Evolutionary conservation across 2,113 vertebrate genomes (phyloP).

Genomic region (Cyprinodon variegatus): DNA sequence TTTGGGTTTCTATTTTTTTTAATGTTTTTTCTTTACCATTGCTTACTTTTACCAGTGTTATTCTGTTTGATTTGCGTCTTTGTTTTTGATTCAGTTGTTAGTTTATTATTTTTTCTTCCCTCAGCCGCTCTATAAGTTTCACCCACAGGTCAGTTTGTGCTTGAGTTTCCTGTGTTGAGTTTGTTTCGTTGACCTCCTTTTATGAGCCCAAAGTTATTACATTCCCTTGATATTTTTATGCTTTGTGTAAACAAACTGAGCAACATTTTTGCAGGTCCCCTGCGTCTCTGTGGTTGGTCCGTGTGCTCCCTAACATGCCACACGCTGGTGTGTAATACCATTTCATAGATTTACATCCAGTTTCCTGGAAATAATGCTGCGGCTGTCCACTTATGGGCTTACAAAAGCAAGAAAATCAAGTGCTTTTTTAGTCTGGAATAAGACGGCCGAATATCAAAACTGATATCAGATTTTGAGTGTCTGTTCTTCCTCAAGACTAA

Average conservation of each 20-base stretch:
- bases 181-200: constrained; percentile 4
- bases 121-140: not conserved
- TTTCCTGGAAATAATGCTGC: constrained; percentile 64
- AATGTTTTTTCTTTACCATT: not conserved
- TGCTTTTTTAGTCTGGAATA: constrained; percentile 45
- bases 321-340: constrained; percentile 36
- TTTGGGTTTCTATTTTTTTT: not conserved
- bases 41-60: not conserved
- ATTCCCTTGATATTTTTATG: constrained; percentile 1
- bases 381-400: constrained; percentile 64
- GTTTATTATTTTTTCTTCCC: not conserved
- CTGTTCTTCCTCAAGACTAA: constrained; percentile 70
- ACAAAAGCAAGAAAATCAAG: constrained; percentile 67
- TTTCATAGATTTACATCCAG: constrained; percentile 48
- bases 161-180: constrained; percentile 9
- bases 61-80: constrained; percentile 23
- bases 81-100: constrained; percentile 4
- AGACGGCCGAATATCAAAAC: constrained; percentile 71
- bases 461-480: constrained; percentile 67
- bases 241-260: not conserved
- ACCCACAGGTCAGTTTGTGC: not conserved
- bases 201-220: constrained; percentile 1
- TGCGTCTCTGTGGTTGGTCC: constrained; percentile 3
- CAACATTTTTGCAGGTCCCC: constrained; percentile 1
- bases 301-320: constrained; percentile 14